Conservation (phyloP, 1,140 invertebrate genomes). For the Chrysopa pallens region DNA sequence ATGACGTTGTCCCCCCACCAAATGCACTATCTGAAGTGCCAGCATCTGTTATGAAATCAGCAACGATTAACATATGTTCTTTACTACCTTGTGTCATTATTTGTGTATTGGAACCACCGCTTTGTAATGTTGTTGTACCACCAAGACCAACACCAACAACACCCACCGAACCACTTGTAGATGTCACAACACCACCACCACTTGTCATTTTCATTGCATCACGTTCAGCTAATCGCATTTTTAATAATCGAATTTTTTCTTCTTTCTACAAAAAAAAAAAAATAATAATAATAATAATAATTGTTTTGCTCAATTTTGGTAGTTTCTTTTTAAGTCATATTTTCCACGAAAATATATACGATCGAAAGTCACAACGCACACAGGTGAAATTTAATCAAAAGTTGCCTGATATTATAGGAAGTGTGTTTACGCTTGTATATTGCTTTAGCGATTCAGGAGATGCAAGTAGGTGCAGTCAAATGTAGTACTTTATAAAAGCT, state of each 20-base stretch:
- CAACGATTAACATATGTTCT: constrained; percentile 29
- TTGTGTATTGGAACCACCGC: constrained; percentile 15
- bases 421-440: no score
- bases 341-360: no score
- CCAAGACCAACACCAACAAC: constrained; percentile 5
- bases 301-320: no score
- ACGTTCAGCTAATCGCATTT: constrained; percentile 58
- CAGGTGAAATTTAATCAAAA: no score
- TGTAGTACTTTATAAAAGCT: no score
- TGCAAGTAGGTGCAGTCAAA: no score
- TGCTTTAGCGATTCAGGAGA: no score
- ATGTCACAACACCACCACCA: constrained; percentile 4
- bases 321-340: no score
- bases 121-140: constrained; percentile 8
- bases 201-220: constrained; percentile 30
- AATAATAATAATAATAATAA: no score
- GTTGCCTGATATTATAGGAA: no score
- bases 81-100: constrained; percentile 32
- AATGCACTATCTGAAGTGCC: constrained; percentile 58
- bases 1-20: constrained; percentile 41
- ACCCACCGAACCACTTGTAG: constrained; percentile 13
- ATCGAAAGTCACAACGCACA: no score
- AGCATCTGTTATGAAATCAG: constrained; percentile 55
- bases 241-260: constrained; percentile 64
- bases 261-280: constrained; percentile 50